Evolutionary conservation across 1,140 invertebrate species (phyloP).

Genomic region (Coelopa frigida): DNA sequence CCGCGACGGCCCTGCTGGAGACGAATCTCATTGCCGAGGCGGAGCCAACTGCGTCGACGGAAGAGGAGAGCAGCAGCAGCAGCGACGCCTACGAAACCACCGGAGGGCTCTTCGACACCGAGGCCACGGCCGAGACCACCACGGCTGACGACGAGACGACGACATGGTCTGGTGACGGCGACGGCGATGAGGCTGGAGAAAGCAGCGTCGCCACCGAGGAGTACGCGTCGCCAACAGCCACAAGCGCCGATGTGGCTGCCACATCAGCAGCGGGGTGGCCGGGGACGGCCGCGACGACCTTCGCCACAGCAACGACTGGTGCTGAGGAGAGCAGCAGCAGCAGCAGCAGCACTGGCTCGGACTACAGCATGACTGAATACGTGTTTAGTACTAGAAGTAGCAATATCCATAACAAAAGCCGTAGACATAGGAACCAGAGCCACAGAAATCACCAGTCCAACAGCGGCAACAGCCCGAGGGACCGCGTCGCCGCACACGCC

Average conservation of each 20-base stretch:
- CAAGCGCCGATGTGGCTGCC: neutral
- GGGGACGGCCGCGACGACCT: no score
- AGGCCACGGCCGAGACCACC: neutral
- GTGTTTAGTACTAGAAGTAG: constrained; percentile 6
- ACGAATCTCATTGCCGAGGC: neutral
- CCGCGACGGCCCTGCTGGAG: neutral
- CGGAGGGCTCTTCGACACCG: neutral
- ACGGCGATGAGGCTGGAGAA: neutral
- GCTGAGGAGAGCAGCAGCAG: neutral
- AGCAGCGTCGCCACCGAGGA: no score
- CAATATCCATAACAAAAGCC: constrained; percentile 12
- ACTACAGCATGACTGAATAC: constrained; percentile 18
- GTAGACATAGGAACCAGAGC: constrained; percentile 7
- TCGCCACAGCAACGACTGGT: no score
- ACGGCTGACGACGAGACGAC: neutral
- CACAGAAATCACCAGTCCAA: neutral
- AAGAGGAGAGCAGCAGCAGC: constrained; percentile 12
- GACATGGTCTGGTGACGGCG: neutral
- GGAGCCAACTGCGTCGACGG: constrained; percentile 5
- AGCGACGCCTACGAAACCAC: constrained; percentile 6
- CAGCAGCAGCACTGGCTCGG: neutral
- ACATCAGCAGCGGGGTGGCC: no score
- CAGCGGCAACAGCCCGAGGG: neutral
- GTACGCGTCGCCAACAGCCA: constrained; percentile 1
- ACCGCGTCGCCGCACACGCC: neutral